phyloP scores from a whole-genome alignment of 1,140 invertebrate genomes.

The Steinernema feltiae region DNA sequence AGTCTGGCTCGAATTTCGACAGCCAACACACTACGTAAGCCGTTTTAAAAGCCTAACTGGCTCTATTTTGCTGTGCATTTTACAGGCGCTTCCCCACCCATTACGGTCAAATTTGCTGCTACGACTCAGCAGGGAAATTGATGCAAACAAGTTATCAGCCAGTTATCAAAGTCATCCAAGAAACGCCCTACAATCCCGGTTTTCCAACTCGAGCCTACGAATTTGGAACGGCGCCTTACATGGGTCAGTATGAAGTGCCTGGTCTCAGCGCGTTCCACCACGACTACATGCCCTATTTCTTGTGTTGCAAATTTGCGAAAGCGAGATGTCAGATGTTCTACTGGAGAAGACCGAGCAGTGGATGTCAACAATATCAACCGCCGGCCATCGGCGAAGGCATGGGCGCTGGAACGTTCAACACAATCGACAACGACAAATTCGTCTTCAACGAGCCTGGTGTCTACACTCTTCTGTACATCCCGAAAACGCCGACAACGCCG shows the following conservation, averaged over 20 bases:
- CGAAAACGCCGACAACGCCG: conserved; percentile 48
- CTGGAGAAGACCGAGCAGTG: conserved; percentile 52
- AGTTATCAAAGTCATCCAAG: conserved; percentile 53
- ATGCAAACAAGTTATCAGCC: conserved; percentile 56
- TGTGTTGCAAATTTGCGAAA: conserved; percentile 57
- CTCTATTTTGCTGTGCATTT: neutral
- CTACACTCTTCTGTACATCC: conserved; percentile 55
- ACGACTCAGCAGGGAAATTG: conserved; percentile 49
- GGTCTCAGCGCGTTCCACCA: conserved; percentile 55
- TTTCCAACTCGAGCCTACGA: conserved; percentile 55
- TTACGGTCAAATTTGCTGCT: conserved; percentile 57
- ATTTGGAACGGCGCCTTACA: conserved; percentile 54
- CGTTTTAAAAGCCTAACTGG: too few relatives aligned
- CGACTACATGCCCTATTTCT: conserved; percentile 58
- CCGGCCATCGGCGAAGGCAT: conserved; percentile 52
- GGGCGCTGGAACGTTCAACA: conserved; percentile 53
- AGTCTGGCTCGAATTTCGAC: conserved; percentile 25
- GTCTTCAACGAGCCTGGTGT: conserved; percentile 58
- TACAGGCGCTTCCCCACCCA: conserved; percentile 55
- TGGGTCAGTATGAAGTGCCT: conserved; percentile 52
- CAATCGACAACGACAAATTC: conserved; percentile 57
- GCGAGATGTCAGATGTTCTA: conserved; percentile 57
- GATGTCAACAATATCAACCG: conserved; percentile 57
- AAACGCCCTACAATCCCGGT: conserved; percentile 56
- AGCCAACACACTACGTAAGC: conserved; percentile 30